Evolutionary conservation across 2,797 vertebrate species (phyloP).

Genomic region (Chelon auratus): DNA sequence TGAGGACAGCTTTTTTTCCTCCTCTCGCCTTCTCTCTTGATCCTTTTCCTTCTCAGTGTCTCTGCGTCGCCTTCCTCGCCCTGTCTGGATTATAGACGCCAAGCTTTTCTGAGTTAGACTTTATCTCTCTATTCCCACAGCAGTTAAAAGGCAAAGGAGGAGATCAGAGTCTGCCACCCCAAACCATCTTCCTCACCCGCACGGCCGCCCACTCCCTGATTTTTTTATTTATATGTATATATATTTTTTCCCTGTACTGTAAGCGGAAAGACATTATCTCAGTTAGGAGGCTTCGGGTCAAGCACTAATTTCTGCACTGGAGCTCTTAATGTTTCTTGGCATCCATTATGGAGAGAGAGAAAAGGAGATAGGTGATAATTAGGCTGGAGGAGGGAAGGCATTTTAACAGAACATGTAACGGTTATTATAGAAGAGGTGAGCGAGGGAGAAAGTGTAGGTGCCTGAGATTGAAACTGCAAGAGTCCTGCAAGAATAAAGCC

Average conservation of each 20-base stretch:
- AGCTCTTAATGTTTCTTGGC: slow-evolving; percentile 79
- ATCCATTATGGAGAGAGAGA: slow-evolving; percentile 74
- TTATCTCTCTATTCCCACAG: slow-evolving; percentile 73
- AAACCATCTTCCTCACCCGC: slow-evolving; percentile 31
- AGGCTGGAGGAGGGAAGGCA: slow-evolving; percentile 61
- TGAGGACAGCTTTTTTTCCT: slow-evolving; percentile 56
- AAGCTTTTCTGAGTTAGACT: slow-evolving; percentile 61
- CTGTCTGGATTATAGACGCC: slow-evolving; percentile 66
- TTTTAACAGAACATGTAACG: slow-evolving; percentile 70
- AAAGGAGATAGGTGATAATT: slow-evolving; percentile 72
- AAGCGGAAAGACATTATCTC: slow-evolving; percentile 74
- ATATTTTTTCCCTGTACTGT: slow-evolving; percentile 30
- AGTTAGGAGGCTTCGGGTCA: slow-evolving; percentile 71
- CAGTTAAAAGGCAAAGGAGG: slow-evolving; percentile 72
- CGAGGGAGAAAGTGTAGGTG: slow-evolving; percentile 40
- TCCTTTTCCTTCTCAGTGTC: slow-evolving; percentile 56
- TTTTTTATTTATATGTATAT: not conserved
- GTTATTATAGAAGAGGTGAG: slow-evolving; percentile 58
- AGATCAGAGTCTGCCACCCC: slow-evolving; percentile 66
- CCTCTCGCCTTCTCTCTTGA: slow-evolving; percentile 55
- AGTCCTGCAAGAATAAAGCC: slow-evolving; percentile 24
- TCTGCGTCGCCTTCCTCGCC: slow-evolving; percentile 41
- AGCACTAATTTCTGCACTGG: slow-evolving; percentile 72
- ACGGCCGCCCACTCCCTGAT: slow-evolving; percentile 11
- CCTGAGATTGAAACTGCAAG: slow-evolving; percentile 13